phyloP scores from a whole-genome alignment of 2,888 invertebrate genomes.

The Lepidocyrtinus sp. region DNA sequence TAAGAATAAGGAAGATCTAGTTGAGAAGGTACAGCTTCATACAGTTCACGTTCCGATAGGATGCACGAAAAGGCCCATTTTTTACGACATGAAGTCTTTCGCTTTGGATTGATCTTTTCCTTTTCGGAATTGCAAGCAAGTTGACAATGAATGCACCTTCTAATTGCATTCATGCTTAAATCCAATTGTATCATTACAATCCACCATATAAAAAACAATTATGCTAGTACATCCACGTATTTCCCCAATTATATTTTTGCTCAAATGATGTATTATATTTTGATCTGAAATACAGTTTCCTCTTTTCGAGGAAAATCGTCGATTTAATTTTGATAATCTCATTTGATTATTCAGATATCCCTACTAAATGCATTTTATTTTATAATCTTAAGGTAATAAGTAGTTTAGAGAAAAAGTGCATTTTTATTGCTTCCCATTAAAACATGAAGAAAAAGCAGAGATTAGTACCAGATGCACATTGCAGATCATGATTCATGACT shows the following conservation, averaged over 20 bases:
- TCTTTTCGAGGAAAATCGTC: background rate
- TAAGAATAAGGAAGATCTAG: background rate
- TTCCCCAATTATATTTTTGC: background rate
- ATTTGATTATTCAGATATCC: background rate
- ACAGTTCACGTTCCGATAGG: too few relatives aligned
- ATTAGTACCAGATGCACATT: background rate
- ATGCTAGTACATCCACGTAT: too few relatives aligned
- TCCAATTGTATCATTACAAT: background rate
- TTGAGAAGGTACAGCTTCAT: too few relatives aligned
- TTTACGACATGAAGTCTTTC: too few relatives aligned
- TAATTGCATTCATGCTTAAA: background rate
- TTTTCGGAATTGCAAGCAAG: background rate
- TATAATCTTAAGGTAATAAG: background rate
- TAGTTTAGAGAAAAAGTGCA: background rate
- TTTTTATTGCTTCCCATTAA: background rate
- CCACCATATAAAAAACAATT: too few relatives aligned
- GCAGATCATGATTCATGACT: background rate
- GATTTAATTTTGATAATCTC: background rate
- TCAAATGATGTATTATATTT: background rate
- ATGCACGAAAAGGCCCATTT: too few relatives aligned
- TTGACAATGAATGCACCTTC: background rate
- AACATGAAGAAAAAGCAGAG: background rate
- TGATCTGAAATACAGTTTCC: background rate
- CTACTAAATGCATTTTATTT: background rate
- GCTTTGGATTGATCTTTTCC: background rate